A percentile compares a stretch with the other conserved stretches of the same genome.
phyloP scores from a whole-genome alignment of 2,113 vertebrate genomes.

The Poeciliopsis turrubarensis region DNA sequence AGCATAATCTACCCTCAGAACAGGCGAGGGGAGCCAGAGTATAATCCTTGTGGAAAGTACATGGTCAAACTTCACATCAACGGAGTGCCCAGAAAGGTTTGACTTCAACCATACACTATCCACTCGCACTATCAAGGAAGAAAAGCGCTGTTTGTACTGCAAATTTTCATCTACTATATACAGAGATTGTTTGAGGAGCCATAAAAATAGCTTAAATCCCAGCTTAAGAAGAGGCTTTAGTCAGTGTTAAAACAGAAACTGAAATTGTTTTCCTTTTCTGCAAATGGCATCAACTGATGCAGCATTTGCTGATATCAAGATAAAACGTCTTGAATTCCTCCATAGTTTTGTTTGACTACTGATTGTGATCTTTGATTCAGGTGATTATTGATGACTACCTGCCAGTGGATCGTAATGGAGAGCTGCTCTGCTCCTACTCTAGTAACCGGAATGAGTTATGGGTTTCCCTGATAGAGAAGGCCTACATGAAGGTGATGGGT shows the following conservation, averaged over 20 bases:
- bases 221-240: too few species aligned
- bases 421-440: slow-evolving; percentile 96
- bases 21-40: slow-evolving; percentile 94
- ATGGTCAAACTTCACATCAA: slow-evolving; percentile 99
- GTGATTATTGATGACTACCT: slow-evolving; percentile 97
- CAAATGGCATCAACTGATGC: too few species aligned
- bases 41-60: slow-evolving; percentile 98
- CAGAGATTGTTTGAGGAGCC: too few species aligned
- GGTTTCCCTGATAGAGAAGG: slow-evolving; percentile 98
- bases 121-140: too few species aligned
- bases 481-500: slow-evolving; percentile 99
- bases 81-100: slow-evolving; percentile 96
- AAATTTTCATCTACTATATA: too few species aligned
- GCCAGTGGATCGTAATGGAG: slow-evolving; percentile 93
- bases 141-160: too few species aligned
- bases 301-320: neutral
- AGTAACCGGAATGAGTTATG: slow-evolving; percentile 97
- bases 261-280: too few species aligned
- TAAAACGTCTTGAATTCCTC: neutral
- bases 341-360: too few species aligned
- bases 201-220: too few species aligned
- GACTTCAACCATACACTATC: too few species aligned
- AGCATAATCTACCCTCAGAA: slow-evolving; percentile 99
- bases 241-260: too few species aligned
- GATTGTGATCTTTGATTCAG: slow-evolving; percentile 59